These are phyloP conservation scores for Aleiodes sp. DNA, from an alignment of 1,140 invertebrate species.

Conservation along the genomic window DNA sequence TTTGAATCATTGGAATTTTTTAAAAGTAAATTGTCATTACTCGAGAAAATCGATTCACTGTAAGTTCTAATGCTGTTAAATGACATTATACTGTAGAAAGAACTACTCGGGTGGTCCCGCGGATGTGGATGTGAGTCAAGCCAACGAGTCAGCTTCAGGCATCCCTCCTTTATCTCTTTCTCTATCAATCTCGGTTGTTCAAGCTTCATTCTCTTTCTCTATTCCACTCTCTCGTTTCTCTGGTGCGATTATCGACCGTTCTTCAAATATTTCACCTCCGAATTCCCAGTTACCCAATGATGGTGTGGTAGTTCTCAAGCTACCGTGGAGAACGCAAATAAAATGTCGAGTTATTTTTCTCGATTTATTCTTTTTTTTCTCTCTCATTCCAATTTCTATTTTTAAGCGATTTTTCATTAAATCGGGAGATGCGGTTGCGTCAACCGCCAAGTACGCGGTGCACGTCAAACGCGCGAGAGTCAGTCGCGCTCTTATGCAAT, in stretches of 20 bases:
- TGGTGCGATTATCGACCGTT: slow-evolving; percentile 26
- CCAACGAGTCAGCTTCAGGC: slow-evolving; percentile 21
- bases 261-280: slow-evolving; percentile 29
- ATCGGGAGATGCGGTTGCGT: too few species aligned
- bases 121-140: slow-evolving; percentile 21
- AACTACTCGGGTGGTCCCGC: slow-evolving; percentile 30
- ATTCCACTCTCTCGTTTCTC: not conserved
- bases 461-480: too few species aligned
- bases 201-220: slow-evolving; percentile 1
- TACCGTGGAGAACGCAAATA: not conserved
- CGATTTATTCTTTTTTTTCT: not conserved
- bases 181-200: slow-evolving; percentile 16
- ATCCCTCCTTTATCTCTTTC: slow-evolving; percentile 16
- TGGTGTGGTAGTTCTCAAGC: not conserved
- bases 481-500: too few species aligned
- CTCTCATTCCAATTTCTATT: not conserved
- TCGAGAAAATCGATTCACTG: slow-evolving; percentile 24
- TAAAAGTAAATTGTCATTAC: slow-evolving; percentile 2
- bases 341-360: not conserved
- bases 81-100: not conserved
- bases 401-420: not conserved
- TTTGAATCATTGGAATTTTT: too few species aligned
- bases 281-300: slow-evolving; percentile 4
- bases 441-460: too few species aligned
- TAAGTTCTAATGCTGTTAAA: slow-evolving; percentile 7